Evolutionary conservation across 2,888 invertebrate species (phyloP), one percentile per base, ranked within the genome.

Genomic region (Nomada ruficornis): DNA sequence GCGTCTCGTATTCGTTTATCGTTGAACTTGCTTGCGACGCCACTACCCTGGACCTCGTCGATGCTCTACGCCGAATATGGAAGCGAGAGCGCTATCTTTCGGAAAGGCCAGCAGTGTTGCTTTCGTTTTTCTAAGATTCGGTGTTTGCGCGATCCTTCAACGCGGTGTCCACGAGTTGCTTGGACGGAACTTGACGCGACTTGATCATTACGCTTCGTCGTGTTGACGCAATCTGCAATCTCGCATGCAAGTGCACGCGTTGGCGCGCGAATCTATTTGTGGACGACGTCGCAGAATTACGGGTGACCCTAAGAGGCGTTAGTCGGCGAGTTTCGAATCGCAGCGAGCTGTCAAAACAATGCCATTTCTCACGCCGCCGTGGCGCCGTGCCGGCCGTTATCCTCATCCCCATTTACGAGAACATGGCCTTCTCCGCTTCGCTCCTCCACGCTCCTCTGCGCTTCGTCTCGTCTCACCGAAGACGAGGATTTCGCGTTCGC

Each of bases 331-430:
- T 80, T 85, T 85, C 67, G 85, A 85, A 85, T 79, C 82, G 76
- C 79, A 80, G 86, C 84, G 82, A 87, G 89, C 90, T 92, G 92
- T 93, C 92, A 92, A 93, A 93, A 93, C 91, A 93, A 88, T 89
- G 87, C 89, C 90, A 90, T 93, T 91, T 89, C 89, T 92, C 92
- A 93, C 82, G 86, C 79, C 7, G 36, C 36, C 36, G 36, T 0
- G 36, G 36, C 36, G 36, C 36, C 36, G 7, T 7, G 36, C 36
- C 36, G 36, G 9, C 36, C 86, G 89, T 92, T 92, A 91, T 89
- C 81, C 89, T 86, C 91, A 88, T 89, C 82, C 91, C 91, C 91
- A 91, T 91, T 92, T 91, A 91, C 90, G 90, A 88, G 88, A 81
- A 72, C 83, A 82, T 83, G 77, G 81, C 52, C 70, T n/a, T n/a